A percentile compares a stretch with the other conserved stretches of the same genome.
Evolutionary conservation across 2,888 invertebrate genomes (phyloP).

Genomic region (Chrysina gloriosa): DNA sequence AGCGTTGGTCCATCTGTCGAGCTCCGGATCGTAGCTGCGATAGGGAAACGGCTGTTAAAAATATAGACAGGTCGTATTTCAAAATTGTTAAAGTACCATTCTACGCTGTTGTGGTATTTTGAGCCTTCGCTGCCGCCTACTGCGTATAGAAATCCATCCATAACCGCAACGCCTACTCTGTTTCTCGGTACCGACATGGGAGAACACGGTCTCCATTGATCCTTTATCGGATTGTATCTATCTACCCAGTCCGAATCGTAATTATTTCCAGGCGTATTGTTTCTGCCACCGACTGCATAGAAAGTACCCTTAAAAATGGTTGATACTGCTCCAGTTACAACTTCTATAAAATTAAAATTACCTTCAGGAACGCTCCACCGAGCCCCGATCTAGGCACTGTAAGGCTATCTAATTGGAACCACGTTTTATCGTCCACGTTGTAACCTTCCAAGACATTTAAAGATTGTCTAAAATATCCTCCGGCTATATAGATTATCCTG

Average conservation of each 20-base stretch:
- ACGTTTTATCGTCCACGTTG: conserved; percentile 86
- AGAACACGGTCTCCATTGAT: conserved; percentile 87
- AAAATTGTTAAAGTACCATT: conserved; percentile 73
- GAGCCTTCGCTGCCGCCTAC: conserved; percentile 91
- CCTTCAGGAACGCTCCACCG: conserved; percentile 86
- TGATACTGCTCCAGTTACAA: neutral
- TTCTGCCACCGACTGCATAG: conserved; percentile 93
- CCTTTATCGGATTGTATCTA: conserved; percentile 85
- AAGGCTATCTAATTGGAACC: conserved; percentile 85
- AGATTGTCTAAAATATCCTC: conserved; percentile 89
- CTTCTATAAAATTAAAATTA: conserved; percentile 57
- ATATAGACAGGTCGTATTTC: conserved; percentile 45
- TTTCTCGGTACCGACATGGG: conserved; percentile 91
- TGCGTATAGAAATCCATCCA: conserved; percentile 91
- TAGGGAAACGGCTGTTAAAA: neutral
- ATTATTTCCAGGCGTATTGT: conserved; percentile 89
- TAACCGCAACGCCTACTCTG: conserved; percentile 92
- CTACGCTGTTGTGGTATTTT: conserved; percentile 88
- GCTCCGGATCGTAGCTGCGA: conserved; percentile 85
- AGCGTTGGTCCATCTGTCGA: conserved; percentile 83
- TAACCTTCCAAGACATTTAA: conserved; percentile 89
- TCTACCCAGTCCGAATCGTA: conserved; percentile 92
- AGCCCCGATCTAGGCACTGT: conserved; percentile 89
- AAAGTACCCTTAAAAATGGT: conserved; percentile 75
- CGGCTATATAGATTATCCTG: conserved; percentile 90